Evolutionary conservation across 37 sponge, comb jelly and placozoan genomes (phyloP), one percentile per base, ranked within the genome.

Genomic region (Chondrilla cf. caribensis): DNA sequence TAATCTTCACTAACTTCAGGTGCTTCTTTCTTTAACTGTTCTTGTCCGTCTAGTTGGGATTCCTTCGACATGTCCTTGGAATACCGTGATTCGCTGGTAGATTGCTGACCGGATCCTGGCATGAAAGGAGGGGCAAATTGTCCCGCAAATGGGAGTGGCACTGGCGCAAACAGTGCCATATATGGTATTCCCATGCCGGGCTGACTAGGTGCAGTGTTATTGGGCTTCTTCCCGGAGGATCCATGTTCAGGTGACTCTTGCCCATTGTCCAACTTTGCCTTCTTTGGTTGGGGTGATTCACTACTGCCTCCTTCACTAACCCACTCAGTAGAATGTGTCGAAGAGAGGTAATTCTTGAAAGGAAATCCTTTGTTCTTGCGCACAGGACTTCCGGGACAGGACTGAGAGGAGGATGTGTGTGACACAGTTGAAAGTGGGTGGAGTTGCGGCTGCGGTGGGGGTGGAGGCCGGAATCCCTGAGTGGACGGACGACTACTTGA

Each of bases 381-480:
- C 19, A 39, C 44, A 0, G 76, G 76, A 39, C 76, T 73, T 22
- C 76, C 76, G 21, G 76, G 76, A 39, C 38, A 43, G 0, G 76
- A 73, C 14, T 42, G 41, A 37, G 76, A 73, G 21, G 25, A 19
- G 24, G 25, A 41, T 3, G 76, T 25, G 35, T 29, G 68, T n/a
- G 41, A 37, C 6, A 25, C 41, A 3, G 68, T 29, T 6, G 51
- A 47, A 11, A 11, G 11, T 6, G 11, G 51, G 11, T 6, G 51
- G 51, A 14, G 51, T 6, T 14, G 9, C 15, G 68, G 68, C 1
- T 26, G 68, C 28, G 26, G 68, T 17, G 43, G 76, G 24, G 76
- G 76, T 32, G 41, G 76, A 21, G 44, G 76, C 41, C 18, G 76
- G 40, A 38, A 40, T 17, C 21, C 41, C 9, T 43, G 43, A n/a